Percentiles rank a stretch among this genome's conserved stretches.
Evolutionary conservation across 2,113 vertebrate genomes (phyloP).

Genomic region (Lepus timidus): DNA sequence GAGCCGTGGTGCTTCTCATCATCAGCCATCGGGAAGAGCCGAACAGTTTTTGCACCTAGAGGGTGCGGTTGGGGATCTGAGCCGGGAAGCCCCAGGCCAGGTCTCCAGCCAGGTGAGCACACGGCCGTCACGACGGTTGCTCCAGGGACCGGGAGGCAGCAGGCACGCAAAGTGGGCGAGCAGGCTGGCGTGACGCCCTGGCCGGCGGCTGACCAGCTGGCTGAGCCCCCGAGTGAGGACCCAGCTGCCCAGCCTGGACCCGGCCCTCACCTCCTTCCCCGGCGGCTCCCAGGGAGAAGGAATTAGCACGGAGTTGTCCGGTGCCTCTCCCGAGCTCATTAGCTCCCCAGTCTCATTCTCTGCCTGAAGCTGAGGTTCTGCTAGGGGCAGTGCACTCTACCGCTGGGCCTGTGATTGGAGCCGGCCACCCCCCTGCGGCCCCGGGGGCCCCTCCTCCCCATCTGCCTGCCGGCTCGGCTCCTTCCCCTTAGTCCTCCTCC

Average conservation of each 20-base stretch:
- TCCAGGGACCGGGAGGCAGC: neutral
- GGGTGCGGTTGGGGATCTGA: neutral
- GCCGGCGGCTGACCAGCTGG: conserved; percentile 75
- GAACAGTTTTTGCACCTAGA: neutral
- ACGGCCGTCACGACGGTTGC: neutral
- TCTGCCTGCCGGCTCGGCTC: conserved; percentile 53
- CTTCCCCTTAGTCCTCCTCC: conserved; percentile 59
- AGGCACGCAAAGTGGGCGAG: neutral
- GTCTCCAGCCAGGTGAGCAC: neutral
- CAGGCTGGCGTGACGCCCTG: conserved; percentile 43
- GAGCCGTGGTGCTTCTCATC: fast-evolving
- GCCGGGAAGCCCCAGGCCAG: neutral
- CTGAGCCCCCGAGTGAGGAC: conserved; percentile 22
- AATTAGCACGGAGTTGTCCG: conserved; percentile 71
- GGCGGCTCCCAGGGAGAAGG: conserved; percentile 65
- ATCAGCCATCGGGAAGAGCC: neutral
- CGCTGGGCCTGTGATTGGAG: conserved; percentile 76
- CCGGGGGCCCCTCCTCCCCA: conserved; percentile 77
- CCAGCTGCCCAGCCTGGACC: conserved; percentile 74
- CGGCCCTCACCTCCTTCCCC: neutral
- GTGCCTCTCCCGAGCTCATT: conserved; percentile 77
- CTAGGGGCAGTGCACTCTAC: conserved; percentile 67
- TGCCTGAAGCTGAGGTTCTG: conserved; percentile 56
- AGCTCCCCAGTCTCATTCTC: conserved; percentile 72
- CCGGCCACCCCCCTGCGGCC: conserved; percentile 51